Percentiles rank a stretch among this genome's conserved stretches.
These are phyloP conservation scores for Oscheius sp. DNA, from an alignment of 2,888 invertebrate species.

Conservation along the genomic window DNA sequence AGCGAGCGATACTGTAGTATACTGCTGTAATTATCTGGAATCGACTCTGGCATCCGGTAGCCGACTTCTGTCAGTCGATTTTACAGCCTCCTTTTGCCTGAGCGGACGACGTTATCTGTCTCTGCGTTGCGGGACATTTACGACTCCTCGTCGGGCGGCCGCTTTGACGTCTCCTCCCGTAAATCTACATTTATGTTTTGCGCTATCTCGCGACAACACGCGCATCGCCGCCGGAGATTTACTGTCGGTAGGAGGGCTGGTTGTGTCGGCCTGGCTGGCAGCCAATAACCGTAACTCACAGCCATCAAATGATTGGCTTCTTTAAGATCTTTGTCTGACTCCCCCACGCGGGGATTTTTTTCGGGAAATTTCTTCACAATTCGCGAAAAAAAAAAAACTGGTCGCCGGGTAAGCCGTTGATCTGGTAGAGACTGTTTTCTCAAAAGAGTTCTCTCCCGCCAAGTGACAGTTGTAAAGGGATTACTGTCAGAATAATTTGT, in stretches of 20 bases:
- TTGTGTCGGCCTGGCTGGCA: not conserved
- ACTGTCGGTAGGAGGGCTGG: constrained; percentile 11
- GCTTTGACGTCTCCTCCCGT: constrained; percentile 14
- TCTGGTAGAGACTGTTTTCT: too few species aligned
- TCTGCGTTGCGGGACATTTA: constrained; percentile 20
- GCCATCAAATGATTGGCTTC: not conserved
- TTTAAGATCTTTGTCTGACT: too few species aligned
- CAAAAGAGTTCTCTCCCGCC: too few species aligned
- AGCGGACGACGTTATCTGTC: constrained; percentile 14
- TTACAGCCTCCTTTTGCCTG: constrained; percentile 15
- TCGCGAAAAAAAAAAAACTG: too few species aligned
- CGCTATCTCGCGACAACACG: constrained; percentile 30
- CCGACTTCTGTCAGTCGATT: not conserved
- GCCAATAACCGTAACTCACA: constrained; percentile 9
- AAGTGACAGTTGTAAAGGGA: too few species aligned
- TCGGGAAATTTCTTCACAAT: too few species aligned
- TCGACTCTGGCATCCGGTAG: too few species aligned
- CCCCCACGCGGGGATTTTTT: too few species aligned
- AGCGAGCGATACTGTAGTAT: too few species aligned
- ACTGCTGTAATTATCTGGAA: too few species aligned
- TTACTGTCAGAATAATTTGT: too few species aligned
- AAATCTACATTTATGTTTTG: constrained; percentile 27
- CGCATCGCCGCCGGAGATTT: constrained; percentile 21
- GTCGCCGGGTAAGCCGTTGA: too few species aligned
- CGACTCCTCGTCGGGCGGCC: constrained; percentile 22